Percentiles rank a stretch among this genome's conserved stretches.
These are phyloP conservation scores for Cnemophilus loriae DNA, from an alignment of 2,113 vertebrate genomes.

Conservation along the genomic window DNA sequence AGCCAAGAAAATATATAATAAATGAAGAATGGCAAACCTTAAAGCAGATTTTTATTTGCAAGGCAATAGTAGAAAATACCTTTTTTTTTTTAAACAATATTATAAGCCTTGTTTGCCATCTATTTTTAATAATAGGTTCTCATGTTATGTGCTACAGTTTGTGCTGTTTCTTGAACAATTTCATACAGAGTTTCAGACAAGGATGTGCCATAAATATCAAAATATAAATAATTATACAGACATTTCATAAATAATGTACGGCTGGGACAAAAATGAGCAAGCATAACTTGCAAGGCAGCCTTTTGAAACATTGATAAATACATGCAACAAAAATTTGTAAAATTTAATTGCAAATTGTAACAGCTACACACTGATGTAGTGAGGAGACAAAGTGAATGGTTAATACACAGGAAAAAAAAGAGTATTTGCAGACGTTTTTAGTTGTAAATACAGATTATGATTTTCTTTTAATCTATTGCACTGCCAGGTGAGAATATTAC, in stretches of 20 bases:
- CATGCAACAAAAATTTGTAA: background rate
- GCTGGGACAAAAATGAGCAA: background rate
- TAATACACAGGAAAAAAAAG: background rate
- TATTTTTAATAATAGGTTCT: background rate
- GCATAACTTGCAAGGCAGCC: background rate
- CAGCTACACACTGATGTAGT: background rate
- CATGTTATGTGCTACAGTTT: background rate
- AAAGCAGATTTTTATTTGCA: background rate
- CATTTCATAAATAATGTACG: slow-evolving; percentile 46
- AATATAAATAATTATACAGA: slow-evolving; percentile 50
- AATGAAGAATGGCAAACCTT: background rate
- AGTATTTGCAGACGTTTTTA: background rate
- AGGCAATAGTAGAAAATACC: background rate
- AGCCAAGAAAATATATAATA: background rate
- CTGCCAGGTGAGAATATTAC: background rate
- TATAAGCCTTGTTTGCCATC: background rate
- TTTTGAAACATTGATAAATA: slow-evolving; percentile 5
- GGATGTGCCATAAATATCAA: slow-evolving; percentile 32
- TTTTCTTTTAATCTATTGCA: background rate
- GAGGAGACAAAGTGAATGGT: background rate
- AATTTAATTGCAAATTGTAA: background rate
- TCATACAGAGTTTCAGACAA: slow-evolving; percentile 33
- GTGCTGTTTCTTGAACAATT: background rate
- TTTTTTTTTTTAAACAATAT: background rate
- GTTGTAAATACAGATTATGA: background rate